Conservation (phyloP, 2,113 vertebrate species). For the Silurus glanis region DNA sequence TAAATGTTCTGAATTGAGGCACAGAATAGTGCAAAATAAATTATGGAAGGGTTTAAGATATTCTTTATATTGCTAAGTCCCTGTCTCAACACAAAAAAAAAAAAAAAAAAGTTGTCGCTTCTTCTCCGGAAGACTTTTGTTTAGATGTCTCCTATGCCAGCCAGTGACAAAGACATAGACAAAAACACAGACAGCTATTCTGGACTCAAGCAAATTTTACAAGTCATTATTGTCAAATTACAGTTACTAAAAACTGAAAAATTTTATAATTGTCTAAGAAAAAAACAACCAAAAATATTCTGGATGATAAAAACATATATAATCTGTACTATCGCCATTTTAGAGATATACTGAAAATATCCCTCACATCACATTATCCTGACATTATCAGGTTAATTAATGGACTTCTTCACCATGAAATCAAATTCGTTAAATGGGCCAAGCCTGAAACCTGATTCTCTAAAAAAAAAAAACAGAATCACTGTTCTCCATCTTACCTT, state of each 20-base stretch:
- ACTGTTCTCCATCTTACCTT: constrained; percentile 74
- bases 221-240: neutral
- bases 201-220: neutral
- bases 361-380: neutral
- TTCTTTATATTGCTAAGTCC: constrained; percentile 49
- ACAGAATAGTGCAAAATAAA: neutral
- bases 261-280: neutral
- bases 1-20: neutral
- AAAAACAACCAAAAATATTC: neutral
- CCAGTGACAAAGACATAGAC: constrained; percentile 55
- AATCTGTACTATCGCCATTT: neutral
- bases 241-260: constrained; percentile 23
- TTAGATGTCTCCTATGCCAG: constrained; percentile 55
- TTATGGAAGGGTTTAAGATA: neutral
- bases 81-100: constrained; percentile 34
- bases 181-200: constrained; percentile 54
- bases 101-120: neutral
- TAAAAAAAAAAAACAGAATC: neutral
- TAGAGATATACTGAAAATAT: neutral
- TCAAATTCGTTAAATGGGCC: neutral
- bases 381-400: neutral
- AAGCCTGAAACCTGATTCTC: neutral
- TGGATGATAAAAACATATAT: neutral
- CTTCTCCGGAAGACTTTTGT: constrained; percentile 34
- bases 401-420: neutral